Evolutionary conservation across 2,888 invertebrate species (phyloP).

Genomic region (Meganola albula): DNA sequence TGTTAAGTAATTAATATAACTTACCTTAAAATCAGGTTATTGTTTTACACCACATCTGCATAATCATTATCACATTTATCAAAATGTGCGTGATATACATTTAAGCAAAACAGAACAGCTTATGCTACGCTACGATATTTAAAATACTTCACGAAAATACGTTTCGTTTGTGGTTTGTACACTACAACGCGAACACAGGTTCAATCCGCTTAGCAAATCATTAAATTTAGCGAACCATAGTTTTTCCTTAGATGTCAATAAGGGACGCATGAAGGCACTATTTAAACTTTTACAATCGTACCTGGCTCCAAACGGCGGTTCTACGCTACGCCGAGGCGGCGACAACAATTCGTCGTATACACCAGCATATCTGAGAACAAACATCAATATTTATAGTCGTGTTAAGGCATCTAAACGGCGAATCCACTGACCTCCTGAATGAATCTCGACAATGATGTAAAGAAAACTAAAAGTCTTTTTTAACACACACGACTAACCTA

Average conservation of each 20-base stretch:
- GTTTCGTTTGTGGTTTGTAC: constrained; percentile 25
- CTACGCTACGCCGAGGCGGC: constrained; percentile 68
- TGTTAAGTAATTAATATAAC: no score
- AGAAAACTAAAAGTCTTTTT: no score
- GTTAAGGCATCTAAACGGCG: no score
- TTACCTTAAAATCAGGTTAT: no score
- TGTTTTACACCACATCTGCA: no score
- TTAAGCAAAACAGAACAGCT: no score
- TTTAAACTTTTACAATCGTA: constrained; percentile 72
- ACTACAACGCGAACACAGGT: constrained; percentile 47
- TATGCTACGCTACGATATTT: constrained; percentile 24
- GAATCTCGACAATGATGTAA: no score
- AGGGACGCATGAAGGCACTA: constrained; percentile 53
- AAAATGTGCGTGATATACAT: no score
- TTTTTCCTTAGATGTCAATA: constrained; percentile 37
- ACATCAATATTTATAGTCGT: constrained; percentile 2
- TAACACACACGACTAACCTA: constrained; percentile 45
- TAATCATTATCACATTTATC: no score
- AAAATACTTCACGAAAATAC: constrained; percentile 13
- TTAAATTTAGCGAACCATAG: constrained; percentile 39
- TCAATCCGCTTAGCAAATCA: constrained; percentile 65
- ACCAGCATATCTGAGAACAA: constrained; percentile 55
- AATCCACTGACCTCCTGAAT: no score
- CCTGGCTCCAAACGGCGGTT: constrained; percentile 74
- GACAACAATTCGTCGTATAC: constrained; percentile 73